Conservation (phyloP, 2,113 vertebrate species). For the Xiphias gladius region DNA sequence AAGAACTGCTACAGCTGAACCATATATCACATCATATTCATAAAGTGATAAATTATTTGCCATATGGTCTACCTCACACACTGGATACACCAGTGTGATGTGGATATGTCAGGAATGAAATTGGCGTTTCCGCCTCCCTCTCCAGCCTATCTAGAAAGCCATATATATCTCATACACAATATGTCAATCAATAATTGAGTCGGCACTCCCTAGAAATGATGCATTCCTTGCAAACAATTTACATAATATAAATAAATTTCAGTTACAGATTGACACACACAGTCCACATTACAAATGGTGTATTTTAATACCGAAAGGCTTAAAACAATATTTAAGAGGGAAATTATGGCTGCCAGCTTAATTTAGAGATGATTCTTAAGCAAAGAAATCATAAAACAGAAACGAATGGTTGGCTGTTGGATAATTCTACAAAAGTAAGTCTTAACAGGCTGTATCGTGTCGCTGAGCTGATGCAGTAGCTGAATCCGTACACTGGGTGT, state of each 20-base stretch:
- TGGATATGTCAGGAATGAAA: constrained; percentile 32
- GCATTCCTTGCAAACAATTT: constrained; percentile 35
- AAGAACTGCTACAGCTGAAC: constrained; percentile 38
- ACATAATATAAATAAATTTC: constrained; percentile 18
- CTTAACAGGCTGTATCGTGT: background rate
- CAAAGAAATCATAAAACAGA: constrained; percentile 42
- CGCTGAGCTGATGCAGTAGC: background rate
- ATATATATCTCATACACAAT: no score
- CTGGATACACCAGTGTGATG: constrained; percentile 4
- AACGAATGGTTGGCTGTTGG: constrained; percentile 22
- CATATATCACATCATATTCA: constrained; percentile 18
- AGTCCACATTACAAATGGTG: background rate
- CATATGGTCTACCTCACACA: constrained; percentile 20
- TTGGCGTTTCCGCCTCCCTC: background rate
- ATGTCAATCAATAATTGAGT: constrained; percentile 68
- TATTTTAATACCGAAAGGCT: constrained; percentile 23
- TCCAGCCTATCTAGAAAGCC: constrained; percentile 8
- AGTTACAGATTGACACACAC: constrained; percentile 5
- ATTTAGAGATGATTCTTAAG: constrained; percentile 36
- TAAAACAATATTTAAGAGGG: constrained; percentile 18
- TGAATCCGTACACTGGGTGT: constrained; percentile 4
- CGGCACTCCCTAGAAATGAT: constrained; percentile 6
- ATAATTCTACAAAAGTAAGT: constrained; percentile 19
- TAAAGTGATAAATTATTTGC: constrained; percentile 41
- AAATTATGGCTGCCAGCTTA: constrained; percentile 32